Percentiles rank a stretch among this genome's conserved stretches.
These are phyloP conservation scores for Cochlearius cochlearius DNA, from an alignment of 2,113 vertebrate genomes.

Conservation along the genomic window DNA sequence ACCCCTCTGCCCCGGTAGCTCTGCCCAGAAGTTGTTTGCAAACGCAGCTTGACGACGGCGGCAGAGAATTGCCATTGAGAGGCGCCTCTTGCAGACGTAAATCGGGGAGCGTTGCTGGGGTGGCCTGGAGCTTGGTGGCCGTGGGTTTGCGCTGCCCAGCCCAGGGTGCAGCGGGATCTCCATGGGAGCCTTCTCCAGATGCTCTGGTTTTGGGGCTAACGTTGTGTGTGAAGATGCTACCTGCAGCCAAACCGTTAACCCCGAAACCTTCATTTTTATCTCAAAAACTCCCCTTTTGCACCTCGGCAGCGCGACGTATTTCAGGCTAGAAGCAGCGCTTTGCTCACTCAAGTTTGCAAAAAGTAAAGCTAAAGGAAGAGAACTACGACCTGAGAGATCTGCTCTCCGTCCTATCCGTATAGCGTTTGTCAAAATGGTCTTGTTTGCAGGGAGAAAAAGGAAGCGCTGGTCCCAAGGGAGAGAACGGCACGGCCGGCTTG, in stretches of 20 bases:
- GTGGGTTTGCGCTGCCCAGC: background rate
- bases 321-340: background rate
- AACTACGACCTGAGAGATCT: background rate
- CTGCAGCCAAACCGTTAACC: background rate
- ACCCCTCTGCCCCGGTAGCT: background rate
- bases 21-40: background rate
- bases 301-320: background rate
- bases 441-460: slow-evolving; percentile 75
- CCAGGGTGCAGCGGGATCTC: background rate
- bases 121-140: background rate
- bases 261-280: background rate
- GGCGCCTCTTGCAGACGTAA: background rate
- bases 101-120: background rate
- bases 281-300: background rate
- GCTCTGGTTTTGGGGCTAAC: background rate
- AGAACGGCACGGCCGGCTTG: slow-evolving; percentile 56
- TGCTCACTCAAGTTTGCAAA: background rate
- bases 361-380: background rate
- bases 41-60: accelerated
- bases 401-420: background rate
- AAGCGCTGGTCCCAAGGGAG: slow-evolving; percentile 33
- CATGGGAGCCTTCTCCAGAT: accelerated
- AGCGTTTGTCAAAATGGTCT: background rate
- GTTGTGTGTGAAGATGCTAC: background rate
- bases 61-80: background rate